Evolutionary conservation across 2,113 vertebrate genomes (phyloP).

Genomic region (Dunckerocampus dactyliophorus): DNA sequence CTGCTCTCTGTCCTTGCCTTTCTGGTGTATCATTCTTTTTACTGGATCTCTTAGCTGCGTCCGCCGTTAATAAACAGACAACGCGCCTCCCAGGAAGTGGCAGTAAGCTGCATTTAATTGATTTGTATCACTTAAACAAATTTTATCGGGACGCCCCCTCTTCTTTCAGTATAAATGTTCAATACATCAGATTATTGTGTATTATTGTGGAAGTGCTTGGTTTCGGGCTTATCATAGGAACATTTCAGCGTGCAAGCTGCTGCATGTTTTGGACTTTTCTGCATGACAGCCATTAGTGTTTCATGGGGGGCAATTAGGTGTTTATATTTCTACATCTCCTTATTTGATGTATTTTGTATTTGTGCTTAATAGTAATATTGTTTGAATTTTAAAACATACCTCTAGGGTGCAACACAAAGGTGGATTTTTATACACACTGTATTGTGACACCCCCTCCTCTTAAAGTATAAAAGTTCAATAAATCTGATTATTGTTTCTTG

Average conservation of each 20-base stretch:
- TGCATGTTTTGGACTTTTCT: constrained; percentile 63
- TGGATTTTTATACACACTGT: constrained; percentile 74
- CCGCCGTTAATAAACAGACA: background rate
- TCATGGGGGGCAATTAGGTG: constrained; percentile 71
- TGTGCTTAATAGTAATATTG: constrained; percentile 76
- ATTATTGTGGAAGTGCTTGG: background rate
- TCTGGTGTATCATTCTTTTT: background rate
- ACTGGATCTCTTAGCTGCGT: background rate
- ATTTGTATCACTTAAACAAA: background rate
- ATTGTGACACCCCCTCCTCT: background rate
- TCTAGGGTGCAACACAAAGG: constrained; percentile 78
- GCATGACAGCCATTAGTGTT: constrained; percentile 63
- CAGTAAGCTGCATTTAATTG: background rate
- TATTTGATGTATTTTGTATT: constrained; percentile 75
- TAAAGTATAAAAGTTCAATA: background rate
- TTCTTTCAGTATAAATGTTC: background rate
- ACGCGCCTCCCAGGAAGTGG: background rate
- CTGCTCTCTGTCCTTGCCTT: constrained; percentile 4
- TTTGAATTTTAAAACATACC: constrained; percentile 78
- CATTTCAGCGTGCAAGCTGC: background rate
- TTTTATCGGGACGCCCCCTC: background rate
- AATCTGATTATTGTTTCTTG: background rate
- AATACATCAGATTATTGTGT: background rate
- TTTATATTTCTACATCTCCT: constrained; percentile 74
- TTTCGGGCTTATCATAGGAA: background rate